Base-by-base conservation (phyloP, 2,113 vertebrate species). In the Paramormyrops kingsleyae region DNA sequence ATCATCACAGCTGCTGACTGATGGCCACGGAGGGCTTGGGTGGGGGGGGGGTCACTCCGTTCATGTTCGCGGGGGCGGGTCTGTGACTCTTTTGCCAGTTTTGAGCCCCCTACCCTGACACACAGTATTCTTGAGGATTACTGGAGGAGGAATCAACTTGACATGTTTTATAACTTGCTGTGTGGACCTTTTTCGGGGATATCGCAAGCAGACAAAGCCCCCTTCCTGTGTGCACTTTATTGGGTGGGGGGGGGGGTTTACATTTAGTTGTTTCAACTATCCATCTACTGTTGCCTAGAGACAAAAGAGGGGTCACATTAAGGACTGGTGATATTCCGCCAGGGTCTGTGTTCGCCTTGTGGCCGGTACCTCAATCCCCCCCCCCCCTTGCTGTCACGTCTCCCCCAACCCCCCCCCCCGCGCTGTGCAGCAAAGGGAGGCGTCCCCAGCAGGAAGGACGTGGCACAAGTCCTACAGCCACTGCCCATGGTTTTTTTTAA, bases 41-140 rank as follows among this genome's bases (percentile, higher is more conserved):
- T 1, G 89, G 88, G 90, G 88, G 90, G 89, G 89, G 90, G 88
- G 88, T 83, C 90, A 88, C 12, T 0, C 87, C 92, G 89, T 90
- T 87, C 90, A 89, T 90, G 91, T 88, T 87, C 90, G 89, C 87
- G 91, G 91, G 85, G 77, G 80, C n/a, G 56, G 35, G 7, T 50
- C 4, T 56, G 19, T 89, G 50, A n/a, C 7, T 89, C 42, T 53
- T 59, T 89, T n/a, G 19, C 49, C 50, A 56, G 52, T 46, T 91
- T 90, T 89, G 31, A 53, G 10, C 52, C 93, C 39, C 91, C 89
- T 56, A 15, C 49, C 21, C 74, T 42, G 24, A 39, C 74, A 66
- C 59, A 80, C 66, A 50, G 85, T 87, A 56, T 49, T 35, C 56
- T 53, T 87, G 39, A 53, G 27, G 19, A 50, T 87, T 50, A 50